These are phyloP conservation scores for Scaptomyza graminum DNA, from an alignment of 1,140 invertebrate genomes.

Conservation along the genomic window DNA sequence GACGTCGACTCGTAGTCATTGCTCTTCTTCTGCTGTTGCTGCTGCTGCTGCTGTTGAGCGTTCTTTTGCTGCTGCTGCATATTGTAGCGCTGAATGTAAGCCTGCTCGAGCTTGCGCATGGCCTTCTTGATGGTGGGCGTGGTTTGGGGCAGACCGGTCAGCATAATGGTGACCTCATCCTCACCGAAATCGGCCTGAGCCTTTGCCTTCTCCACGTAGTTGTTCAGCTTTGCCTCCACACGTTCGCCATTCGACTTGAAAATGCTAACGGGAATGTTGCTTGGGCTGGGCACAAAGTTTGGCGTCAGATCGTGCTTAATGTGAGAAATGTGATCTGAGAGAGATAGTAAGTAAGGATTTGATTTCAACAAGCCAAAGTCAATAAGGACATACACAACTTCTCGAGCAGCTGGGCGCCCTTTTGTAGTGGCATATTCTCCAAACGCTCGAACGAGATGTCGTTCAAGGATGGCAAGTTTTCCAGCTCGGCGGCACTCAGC, in stretches of 20 bases:
- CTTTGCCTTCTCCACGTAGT: slow-evolving; percentile 62
- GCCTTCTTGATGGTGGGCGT: slow-evolving; percentile 58
- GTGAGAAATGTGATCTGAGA: slow-evolving; percentile 67
- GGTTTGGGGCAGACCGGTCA: slow-evolving; percentile 71
- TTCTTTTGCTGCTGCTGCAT: slow-evolving; percentile 64
- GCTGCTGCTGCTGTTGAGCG: slow-evolving; percentile 37
- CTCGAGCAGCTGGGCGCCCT: slow-evolving; percentile 65
- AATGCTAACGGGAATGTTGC: slow-evolving; percentile 71
- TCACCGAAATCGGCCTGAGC: slow-evolving; percentile 60
- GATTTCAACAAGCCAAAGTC: background rate
- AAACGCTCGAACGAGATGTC: slow-evolving; percentile 67
- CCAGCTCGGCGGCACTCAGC: slow-evolving; percentile 59
- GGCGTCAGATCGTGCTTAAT: slow-evolving; percentile 66
- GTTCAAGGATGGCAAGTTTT: slow-evolving; percentile 68
- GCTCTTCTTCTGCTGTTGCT: slow-evolving; percentile 31
- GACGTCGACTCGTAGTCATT: slow-evolving; percentile 60
- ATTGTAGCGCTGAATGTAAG: slow-evolving; percentile 71
- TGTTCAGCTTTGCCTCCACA: slow-evolving; percentile 66
- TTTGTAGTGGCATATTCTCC: slow-evolving; percentile 69
- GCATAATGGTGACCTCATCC: slow-evolving; percentile 76
- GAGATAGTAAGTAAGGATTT: background rate
- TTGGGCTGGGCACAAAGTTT: slow-evolving; percentile 75
- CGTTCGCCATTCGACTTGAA: slow-evolving; percentile 69
- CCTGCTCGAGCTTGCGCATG: slow-evolving; percentile 62
- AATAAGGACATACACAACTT: slow-evolving; percentile 57